Conservation (phyloP, 2,113 vertebrate species). For the Strigops habroptila region DNA sequence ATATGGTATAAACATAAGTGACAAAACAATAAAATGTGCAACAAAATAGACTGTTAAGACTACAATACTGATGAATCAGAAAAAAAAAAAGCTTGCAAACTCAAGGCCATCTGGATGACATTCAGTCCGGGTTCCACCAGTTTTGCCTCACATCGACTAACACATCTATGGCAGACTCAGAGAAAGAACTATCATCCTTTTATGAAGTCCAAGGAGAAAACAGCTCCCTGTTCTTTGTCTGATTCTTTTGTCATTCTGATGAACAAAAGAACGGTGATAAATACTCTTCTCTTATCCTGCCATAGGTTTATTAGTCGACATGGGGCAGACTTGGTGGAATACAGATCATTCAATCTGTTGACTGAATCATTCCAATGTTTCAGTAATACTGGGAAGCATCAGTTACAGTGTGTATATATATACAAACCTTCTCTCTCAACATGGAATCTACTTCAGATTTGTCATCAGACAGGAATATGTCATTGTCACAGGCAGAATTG, state of each 20-base stretch:
- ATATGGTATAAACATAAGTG: not conserved
- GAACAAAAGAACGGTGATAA: not conserved
- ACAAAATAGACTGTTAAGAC: not conserved
- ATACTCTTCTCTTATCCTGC: not conserved
- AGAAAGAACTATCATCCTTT: not conserved
- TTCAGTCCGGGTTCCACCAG: not conserved
- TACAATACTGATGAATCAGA: not conserved
- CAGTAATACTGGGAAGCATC: not conserved
- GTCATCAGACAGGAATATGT: not conserved
- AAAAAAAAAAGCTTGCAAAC: not conserved
- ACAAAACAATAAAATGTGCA: not conserved
- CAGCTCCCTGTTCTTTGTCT: not conserved
- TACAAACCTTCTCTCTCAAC: conserved; percentile 40
- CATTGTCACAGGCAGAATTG: conserved; percentile 13
- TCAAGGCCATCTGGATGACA: not conserved
- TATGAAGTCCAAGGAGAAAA: not conserved
- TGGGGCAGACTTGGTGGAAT: not conserved
- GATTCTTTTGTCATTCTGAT: not conserved
- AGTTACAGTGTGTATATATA: not conserved
- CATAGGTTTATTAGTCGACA: not conserved
- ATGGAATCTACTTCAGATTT: not conserved
- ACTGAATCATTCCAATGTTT: not conserved
- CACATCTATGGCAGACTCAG: not conserved
- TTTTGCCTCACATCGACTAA: not conserved
- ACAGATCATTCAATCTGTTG: not conserved